Conservation (phyloP, 2,113 vertebrate genomes). For the Mobula birostris region DNA sequence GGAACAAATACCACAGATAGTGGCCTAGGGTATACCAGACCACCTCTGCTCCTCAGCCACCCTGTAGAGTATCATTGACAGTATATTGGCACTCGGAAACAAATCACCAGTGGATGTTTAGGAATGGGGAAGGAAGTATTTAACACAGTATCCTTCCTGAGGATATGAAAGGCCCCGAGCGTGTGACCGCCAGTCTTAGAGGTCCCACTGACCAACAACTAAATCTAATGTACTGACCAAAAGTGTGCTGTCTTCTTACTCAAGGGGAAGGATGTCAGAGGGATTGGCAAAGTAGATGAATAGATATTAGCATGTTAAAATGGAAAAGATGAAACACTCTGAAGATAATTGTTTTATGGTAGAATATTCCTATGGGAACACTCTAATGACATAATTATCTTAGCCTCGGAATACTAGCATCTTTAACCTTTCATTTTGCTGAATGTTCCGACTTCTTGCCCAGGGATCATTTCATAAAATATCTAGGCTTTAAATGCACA, state of each 20-base stretch:
- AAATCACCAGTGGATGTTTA: too few relatives aligned
- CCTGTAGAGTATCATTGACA: neutral
- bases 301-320: neutral
- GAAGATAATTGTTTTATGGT: neutral
- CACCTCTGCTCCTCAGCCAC: neutral
- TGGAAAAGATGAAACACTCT: neutral
- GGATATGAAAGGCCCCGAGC: neutral
- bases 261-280: neutral
- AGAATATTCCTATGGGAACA: neutral
- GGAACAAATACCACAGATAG: neutral
- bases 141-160: too few relatives aligned
- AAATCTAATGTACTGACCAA: neutral
- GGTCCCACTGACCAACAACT: neutral
- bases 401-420: neutral
- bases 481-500: neutral
- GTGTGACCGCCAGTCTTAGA: neutral
- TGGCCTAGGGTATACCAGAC: neutral
- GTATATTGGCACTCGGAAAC: neutral
- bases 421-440: neutral
- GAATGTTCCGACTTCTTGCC: neutral
- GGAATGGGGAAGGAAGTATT: too few relatives aligned
- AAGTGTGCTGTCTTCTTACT: neutral
- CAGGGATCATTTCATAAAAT: neutral
- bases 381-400: neutral
- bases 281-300: neutral